phyloP scores from a whole-genome alignment of 2,113 vertebrate species.

The Bos indicus region DNA sequence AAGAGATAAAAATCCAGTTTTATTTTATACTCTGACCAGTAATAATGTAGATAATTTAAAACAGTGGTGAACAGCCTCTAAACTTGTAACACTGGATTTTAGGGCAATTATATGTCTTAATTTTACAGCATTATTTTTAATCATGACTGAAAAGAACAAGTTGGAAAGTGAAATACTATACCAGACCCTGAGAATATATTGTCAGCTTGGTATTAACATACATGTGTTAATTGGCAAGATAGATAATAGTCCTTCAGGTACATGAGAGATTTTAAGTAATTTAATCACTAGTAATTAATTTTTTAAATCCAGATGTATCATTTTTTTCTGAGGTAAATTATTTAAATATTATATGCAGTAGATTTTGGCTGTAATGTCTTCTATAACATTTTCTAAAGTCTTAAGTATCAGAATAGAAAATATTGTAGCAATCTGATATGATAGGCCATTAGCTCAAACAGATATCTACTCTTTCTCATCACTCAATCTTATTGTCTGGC shows the following conservation, averaged over 20 bases:
- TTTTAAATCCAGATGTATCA: neutral
- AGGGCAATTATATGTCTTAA: neutral
- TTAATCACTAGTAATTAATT: neutral
- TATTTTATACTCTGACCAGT: neutral
- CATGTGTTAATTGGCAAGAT: neutral
- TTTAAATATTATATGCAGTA: neutral
- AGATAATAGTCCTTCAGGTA: neutral
- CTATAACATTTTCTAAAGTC: neutral
- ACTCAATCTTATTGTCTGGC: neutral
- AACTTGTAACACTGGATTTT: neutral
- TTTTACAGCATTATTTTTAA: neutral
- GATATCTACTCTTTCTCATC: neutral
- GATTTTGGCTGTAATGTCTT: neutral
- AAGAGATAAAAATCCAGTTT: neutral
- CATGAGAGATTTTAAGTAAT: slow-evolving; percentile 19
- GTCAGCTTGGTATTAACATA: neutral
- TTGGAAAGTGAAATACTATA: neutral
- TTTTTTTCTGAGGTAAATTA: slow-evolving; percentile 19
- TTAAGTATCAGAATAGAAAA: neutral
- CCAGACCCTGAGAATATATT: neutral
- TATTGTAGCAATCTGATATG: neutral
- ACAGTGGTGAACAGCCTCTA: neutral
- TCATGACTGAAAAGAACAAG: neutral
- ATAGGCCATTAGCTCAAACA: neutral
- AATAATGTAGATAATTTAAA: neutral